Conservation (phyloP, 2,797 vertebrate species). For the Pseudocheirus occidentalis region DNA sequence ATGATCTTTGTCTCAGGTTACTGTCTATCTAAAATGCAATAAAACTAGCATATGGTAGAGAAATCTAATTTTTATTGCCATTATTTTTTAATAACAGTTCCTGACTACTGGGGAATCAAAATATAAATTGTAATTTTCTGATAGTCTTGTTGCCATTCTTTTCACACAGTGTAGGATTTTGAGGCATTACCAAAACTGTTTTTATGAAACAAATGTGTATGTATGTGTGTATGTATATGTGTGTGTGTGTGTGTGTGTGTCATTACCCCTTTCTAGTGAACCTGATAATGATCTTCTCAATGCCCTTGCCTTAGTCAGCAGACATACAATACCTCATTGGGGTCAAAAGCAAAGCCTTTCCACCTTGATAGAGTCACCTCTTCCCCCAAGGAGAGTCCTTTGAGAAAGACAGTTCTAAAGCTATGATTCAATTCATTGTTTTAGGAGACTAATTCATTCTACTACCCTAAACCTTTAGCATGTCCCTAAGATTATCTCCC, state of each 20-base stretch:
- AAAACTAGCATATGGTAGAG: neutral
- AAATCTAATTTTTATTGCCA: neutral
- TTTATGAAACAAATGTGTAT: too few species aligned
- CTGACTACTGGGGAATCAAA: neutral
- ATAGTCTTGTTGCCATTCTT: neutral
- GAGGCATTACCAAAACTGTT: neutral
- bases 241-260: too few species aligned
- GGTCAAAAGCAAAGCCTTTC: neutral
- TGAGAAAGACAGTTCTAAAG: neutral
- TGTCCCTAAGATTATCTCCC: neutral
- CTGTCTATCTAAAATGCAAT: neutral
- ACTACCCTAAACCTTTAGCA: neutral
- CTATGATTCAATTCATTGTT: neutral
- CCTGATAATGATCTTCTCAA: too few species aligned
- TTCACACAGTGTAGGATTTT: neutral
- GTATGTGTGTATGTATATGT: too few species aligned
- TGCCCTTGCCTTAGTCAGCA: too few species aligned
- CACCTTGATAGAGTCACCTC: neutral
- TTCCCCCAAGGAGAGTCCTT: neutral
- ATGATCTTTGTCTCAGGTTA: neutral
- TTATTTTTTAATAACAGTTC: neutral
- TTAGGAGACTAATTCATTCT: neutral
- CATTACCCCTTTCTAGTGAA: too few species aligned
- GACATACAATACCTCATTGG: too few species aligned
- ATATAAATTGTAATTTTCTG: neutral